These are phyloP conservation scores for Patella caerulea DNA, from an alignment of 2,888 invertebrate genomes.

Conservation along the genomic window DNA sequence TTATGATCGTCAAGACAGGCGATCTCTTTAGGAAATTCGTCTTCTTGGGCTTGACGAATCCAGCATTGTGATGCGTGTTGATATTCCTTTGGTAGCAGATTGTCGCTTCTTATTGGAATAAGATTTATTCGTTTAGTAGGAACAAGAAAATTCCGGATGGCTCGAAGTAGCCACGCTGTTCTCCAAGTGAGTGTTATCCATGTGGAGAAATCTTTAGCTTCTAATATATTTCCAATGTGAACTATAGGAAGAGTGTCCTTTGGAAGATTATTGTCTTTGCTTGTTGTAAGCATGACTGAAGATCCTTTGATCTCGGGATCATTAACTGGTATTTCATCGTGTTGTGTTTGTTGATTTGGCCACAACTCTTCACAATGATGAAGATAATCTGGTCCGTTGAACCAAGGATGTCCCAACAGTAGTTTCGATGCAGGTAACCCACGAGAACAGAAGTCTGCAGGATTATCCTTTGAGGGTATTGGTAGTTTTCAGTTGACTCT, in stretches of 20 bases:
- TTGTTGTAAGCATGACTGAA: background rate
- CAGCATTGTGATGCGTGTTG: no score
- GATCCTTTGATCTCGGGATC: conserved; percentile 10
- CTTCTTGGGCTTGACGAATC: background rate
- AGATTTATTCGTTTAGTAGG: background rate
- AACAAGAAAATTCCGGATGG: background rate
- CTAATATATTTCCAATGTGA: background rate
- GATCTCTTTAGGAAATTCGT: conserved; percentile 9
- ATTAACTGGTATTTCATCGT: background rate
- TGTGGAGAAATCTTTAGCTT: background rate
- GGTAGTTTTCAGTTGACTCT: background rate
- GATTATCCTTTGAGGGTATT: background rate
- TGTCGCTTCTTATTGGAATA: background rate
- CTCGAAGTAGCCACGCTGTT: conserved; percentile 9
- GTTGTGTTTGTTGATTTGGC: background rate
- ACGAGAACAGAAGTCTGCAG: conserved; percentile 6
- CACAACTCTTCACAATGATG: background rate
- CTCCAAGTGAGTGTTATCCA: background rate
- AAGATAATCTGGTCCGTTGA: conserved; percentile 1
- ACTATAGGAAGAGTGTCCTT: background rate
- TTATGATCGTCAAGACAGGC: no score
- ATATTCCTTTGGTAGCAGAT: no score
- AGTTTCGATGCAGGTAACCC: background rate
- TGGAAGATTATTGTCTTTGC: background rate
- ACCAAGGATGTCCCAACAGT: conserved; percentile 2